A percentile compares a stretch with the other conserved stretches of the same genome.
Conservation (phyloP, 2,113 vertebrate species). For the Albula glossodonta region DNA sequence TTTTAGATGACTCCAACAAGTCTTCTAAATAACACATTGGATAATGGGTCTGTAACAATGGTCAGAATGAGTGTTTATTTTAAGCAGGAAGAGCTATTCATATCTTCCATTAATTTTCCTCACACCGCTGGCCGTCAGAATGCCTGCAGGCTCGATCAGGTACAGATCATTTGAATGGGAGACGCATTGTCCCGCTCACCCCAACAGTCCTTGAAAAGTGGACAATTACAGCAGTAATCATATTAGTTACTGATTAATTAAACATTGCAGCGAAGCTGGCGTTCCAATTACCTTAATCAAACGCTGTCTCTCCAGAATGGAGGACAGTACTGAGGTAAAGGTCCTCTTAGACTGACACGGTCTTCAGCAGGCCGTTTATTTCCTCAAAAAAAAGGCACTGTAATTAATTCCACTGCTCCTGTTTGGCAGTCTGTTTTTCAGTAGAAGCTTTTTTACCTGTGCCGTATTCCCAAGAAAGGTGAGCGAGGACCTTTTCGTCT, state of each 20-base stretch:
- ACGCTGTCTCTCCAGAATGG: neutral
- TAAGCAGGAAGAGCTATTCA: neutral
- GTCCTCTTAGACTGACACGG: neutral
- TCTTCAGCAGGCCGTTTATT: neutral
- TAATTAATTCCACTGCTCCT: neutral
- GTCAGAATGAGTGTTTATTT: neutral
- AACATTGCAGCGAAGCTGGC: neutral
- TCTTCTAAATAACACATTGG: neutral
- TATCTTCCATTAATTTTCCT: neutral
- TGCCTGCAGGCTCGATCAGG: neutral
- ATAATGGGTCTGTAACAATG: neutral
- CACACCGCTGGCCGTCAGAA: neutral
- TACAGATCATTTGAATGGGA: neutral
- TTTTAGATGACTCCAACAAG: neutral
- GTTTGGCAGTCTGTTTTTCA: neutral
- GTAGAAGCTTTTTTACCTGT: neutral
- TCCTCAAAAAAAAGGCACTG: neutral
- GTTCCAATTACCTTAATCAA: neutral
- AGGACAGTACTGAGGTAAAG: neutral
- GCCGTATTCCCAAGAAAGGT: neutral
- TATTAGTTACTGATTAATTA: slow-evolving; percentile 6
- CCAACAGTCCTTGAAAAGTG: neutral
- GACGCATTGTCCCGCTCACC: neutral
- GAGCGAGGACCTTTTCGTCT: neutral
- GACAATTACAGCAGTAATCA: slow-evolving; percentile 9